phyloP scores from a whole-genome alignment of 2,113 vertebrate species.

The Rhinichthys klamathensis region DNA sequence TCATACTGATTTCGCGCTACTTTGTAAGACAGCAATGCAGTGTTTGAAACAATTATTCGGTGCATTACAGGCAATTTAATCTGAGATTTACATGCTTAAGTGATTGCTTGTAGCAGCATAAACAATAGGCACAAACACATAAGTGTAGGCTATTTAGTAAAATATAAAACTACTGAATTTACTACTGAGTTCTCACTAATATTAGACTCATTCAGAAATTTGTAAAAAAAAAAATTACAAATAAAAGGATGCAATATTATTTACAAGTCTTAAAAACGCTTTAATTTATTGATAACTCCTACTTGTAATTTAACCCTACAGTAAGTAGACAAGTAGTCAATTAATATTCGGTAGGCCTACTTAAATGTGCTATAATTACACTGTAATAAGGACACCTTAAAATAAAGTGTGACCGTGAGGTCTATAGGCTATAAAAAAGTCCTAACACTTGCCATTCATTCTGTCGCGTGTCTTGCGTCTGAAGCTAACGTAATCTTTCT shows the following conservation, averaged over 20 bases:
- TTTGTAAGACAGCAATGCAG: constrained; percentile 50
- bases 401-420: no score
- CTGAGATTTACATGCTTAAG: constrained; percentile 17
- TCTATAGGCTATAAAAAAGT: no score
- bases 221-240: not conserved
- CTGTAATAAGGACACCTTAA: no score
- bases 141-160: not conserved
- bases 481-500: not conserved
- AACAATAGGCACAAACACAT: constrained; percentile 37
- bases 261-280: no score
- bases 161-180: not conserved
- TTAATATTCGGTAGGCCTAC: no score
- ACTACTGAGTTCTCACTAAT: not conserved
- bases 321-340: no score
- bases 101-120: not conserved
- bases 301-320: not conserved
- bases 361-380: no score
- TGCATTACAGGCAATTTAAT: constrained; percentile 60
- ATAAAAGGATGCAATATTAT: not conserved
- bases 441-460: no score
- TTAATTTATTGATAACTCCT: no score
- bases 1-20: constrained; percentile 76
- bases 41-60: constrained; percentile 57
- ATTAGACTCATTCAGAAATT: not conserved
- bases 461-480: constrained; percentile 56